A percentile compares a stretch with the other conserved stretches of the same genome.
These are phyloP conservation scores for Dromococcyx pavoninus DNA, from an alignment of 2,797 vertebrate species.

Conservation along the genomic window DNA sequence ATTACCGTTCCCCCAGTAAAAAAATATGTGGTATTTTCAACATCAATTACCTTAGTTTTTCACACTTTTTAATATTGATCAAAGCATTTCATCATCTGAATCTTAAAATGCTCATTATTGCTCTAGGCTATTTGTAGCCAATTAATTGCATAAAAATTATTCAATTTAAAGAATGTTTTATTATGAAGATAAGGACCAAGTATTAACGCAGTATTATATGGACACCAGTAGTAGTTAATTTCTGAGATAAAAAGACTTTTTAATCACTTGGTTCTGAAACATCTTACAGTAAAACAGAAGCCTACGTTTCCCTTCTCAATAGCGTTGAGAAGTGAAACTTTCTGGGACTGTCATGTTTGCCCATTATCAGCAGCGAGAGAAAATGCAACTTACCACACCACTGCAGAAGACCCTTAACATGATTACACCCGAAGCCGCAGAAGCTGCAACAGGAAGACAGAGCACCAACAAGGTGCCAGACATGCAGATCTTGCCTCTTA, in stretches of 20 bases:
- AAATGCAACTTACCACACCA: not conserved
- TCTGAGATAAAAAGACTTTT: not conserved
- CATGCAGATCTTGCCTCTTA: fast-evolving
- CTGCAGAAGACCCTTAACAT: not conserved
- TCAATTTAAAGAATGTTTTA: not conserved
- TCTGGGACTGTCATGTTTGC: not conserved
- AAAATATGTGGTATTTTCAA: not conserved
- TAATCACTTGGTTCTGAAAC: not conserved
- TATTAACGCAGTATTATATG: not conserved
- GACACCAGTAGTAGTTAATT: not conserved
- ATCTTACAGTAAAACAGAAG: not conserved
- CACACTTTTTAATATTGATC: not conserved
- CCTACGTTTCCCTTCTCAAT: not conserved
- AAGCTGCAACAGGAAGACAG: not conserved
- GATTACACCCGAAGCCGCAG: not conserved
- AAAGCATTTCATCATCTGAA: not conserved
- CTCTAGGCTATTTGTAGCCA: not conserved
- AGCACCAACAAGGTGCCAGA: not conserved
- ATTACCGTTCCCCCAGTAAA: not conserved
- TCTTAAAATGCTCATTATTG: not conserved
- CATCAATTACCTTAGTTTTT: not conserved
- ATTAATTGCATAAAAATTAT: not conserved
- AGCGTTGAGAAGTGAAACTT: not conserved
- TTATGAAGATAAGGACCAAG: not conserved
- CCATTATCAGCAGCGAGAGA: not conserved